Base-by-base conservation (phyloP, 2,113 vertebrate genomes). In the Hoplias malabaricus region DNA sequence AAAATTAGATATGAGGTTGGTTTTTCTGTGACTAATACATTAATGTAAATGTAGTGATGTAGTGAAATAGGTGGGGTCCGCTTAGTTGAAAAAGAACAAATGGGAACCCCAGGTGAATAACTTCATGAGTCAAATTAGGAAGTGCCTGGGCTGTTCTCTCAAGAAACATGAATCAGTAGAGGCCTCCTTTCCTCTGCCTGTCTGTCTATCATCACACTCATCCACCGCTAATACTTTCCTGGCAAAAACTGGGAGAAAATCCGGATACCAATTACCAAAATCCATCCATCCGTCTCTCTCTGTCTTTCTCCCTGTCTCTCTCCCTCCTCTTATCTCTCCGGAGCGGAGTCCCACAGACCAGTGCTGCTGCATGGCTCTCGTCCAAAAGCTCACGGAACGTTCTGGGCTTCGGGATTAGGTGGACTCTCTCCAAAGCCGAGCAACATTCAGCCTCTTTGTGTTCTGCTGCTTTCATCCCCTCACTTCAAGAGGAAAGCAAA, bases 351-450 rank as follows among this genome's bases (percentile, higher is more conserved):
- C 62, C n/a, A 19, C 27, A 69, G 40, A 40, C 34, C 57, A 54
- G 38, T 68, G 48, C 59, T 50, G 69, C 48, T 50, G 61, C 43
- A 73, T 11, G 46, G 33, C 36, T 63, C 2, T 14, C 7, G 4
- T 66, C 36, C 33, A 50, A 69, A 34, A 38, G 19, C 69, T 31
- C 7, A 38, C 12, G 4, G 48, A 56, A 65, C 34, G 66, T 79
- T 72, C 36, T 59, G n/a, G 59, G 69, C 33, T 61, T 31, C 9
- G 3, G 69, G 77, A 78, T 72, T 54, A 40, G 33, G 69, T 33
- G 33, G 33, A 42, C 10, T 50, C 10, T 23, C 16, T 69, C 21
- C 13, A 27, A 50, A 50, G 6, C 33, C 21, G 36, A 23, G 38
- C 62, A 66, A 68, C 62, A 40, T 43, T 76, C 31, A 38, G 62